Conservation (phyloP, 1,140 invertebrate genomes). For the Meloidogyne floridensis region DNA sequence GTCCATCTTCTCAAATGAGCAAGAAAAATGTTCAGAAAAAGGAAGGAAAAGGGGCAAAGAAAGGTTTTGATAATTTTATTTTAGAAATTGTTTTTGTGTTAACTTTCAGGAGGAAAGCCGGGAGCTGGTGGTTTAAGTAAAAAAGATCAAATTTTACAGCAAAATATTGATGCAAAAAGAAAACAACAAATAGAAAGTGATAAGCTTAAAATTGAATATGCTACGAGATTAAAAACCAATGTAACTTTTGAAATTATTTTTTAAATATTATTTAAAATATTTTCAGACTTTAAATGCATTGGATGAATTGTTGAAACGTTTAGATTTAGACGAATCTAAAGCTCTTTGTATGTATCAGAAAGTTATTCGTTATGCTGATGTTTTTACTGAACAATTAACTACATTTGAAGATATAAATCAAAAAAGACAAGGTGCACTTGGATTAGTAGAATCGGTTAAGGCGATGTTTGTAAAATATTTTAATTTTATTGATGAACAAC, state of each 20-base stretch:
- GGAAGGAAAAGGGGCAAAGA: conserved; percentile 23
- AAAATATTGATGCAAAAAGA: conserved; percentile 47
- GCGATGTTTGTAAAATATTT: conserved; percentile 58
- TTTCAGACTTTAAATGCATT: conserved; percentile 51
- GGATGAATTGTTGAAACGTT: conserved; percentile 53
- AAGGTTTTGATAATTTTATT: background rate
- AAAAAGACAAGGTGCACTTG: conserved; percentile 24
- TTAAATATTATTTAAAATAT: background rate
- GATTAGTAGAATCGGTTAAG: conserved; percentile 58
- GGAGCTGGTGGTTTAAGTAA: conserved; percentile 43
- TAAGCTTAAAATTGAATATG: conserved; percentile 58
- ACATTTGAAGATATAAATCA: conserved; percentile 23
- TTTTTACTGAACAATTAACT: conserved; percentile 41
- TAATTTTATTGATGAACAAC: conserved; percentile 52
- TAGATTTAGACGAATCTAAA: conserved; percentile 63
- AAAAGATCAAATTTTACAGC: conserved; percentile 62
- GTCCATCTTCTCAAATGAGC: conserved; percentile 12
- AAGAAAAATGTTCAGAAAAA: conserved; percentile 23
- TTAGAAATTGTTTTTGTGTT: background rate
- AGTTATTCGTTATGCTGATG: conserved; percentile 49
- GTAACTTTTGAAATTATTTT: conserved; percentile 31
- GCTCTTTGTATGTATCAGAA: conserved; percentile 61
- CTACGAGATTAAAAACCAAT: conserved; percentile 53
- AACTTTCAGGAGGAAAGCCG: conserved; percentile 1
- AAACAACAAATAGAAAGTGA: conserved; percentile 63